A percentile compares a stretch with the other conserved stretches of the same genome.
Evolutionary conservation across 2,113 vertebrate genomes (phyloP).

Genomic region (Dromas ardeola): DNA sequence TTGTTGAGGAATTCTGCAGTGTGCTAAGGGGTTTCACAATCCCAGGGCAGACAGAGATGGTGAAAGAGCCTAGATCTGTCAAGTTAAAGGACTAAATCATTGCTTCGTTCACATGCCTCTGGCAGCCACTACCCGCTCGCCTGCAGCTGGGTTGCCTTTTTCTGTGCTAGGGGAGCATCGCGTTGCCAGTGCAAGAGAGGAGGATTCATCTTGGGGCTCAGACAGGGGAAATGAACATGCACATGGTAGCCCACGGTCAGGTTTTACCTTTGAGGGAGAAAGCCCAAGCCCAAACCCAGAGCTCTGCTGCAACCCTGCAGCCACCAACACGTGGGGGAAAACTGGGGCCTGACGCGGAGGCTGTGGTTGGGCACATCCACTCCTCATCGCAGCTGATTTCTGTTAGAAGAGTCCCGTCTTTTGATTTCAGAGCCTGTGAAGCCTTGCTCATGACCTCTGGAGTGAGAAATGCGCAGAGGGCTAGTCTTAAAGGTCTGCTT

Average conservation of each 20-base stretch:
- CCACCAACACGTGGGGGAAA: accelerated
- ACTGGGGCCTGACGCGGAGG: accelerated
- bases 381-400: neutral
- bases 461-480: neutral
- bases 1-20: neutral
- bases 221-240: accelerated
- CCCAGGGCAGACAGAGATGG: neutral
- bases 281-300: neutral
- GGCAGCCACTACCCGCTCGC: neutral
- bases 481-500: neutral
- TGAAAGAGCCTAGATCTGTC: neutral
- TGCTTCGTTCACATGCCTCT: accelerated
- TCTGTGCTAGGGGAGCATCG: neutral
- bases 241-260: accelerated
- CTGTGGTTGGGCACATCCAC: neutral
- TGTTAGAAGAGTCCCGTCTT: neutral
- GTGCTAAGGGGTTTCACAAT: neutral
- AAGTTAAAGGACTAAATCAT: neutral
- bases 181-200: neutral
- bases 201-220: neutral
- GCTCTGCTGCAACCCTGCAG: neutral
- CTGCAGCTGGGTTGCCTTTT: neutral
- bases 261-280: neutral
- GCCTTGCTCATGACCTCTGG: neutral
- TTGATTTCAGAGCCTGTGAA: neutral